A percentile compares a stretch with the other conserved stretches of the same genome.
Conservation (phyloP, 1,140 invertebrate species). For the Drosophila murphyi region DNA sequence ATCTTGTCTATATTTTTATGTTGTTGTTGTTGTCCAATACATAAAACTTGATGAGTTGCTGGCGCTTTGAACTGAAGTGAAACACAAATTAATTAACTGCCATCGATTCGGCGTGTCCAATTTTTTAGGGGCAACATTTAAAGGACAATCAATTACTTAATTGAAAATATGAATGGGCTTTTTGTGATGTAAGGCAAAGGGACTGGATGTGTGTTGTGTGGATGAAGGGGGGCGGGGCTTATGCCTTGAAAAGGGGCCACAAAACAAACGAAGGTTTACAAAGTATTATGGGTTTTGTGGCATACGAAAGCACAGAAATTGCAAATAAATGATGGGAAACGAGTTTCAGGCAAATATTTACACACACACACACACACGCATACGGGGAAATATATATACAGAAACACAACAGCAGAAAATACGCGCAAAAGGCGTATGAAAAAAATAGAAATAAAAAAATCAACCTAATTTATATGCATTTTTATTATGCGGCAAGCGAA, state of each 20-base stretch:
- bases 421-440: background rate
- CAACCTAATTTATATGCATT: slow-evolving; percentile 36
- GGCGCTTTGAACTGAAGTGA: background rate
- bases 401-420: background rate
- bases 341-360: background rate
- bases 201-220: too few relatives aligned
- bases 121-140: slow-evolving; percentile 25
- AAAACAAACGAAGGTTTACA: slow-evolving; percentile 40
- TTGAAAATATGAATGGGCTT: slow-evolving; percentile 65
- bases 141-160: slow-evolving; percentile 77
- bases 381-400: background rate
- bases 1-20: background rate
- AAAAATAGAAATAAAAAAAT: background rate
- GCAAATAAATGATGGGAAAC: slow-evolving; percentile 31
- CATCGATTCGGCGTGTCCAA: slow-evolving; percentile 60
- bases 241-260: background rate
- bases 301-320: slow-evolving; percentile 18
- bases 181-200: background rate
- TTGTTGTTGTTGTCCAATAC: slow-evolving; percentile 14
- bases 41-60: slow-evolving; percentile 57
- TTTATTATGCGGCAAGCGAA: slow-evolving; percentile 20
- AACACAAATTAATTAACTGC: slow-evolving; percentile 74
- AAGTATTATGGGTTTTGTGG: slow-evolving; percentile 33
- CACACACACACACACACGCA: background rate
- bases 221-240: too few relatives aligned